Evolutionary conservation across 2,888 invertebrate genomes (phyloP).

Genomic region (Automeris io): DNA sequence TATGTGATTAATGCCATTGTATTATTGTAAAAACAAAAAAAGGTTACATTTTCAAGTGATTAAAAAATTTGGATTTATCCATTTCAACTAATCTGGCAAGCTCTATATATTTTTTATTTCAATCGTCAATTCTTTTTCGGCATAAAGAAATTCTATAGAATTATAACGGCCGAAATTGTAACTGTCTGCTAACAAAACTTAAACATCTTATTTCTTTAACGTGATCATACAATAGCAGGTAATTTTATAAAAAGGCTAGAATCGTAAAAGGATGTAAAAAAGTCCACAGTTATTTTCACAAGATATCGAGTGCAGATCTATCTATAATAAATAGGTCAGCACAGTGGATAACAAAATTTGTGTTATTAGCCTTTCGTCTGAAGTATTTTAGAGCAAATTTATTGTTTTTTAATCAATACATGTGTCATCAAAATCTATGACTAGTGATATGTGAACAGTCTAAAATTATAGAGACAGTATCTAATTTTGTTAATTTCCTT

Average conservation of each 20-base stretch:
- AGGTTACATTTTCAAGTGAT: too few species aligned
- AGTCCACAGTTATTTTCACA: slow-evolving; percentile 46
- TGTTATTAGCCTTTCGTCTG: slow-evolving; percentile 63
- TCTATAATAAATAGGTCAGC: slow-evolving; percentile 71
- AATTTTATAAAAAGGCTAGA: slow-evolving; percentile 57
- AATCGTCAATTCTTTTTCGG: slow-evolving; percentile 35
- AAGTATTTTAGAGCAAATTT: slow-evolving; percentile 48
- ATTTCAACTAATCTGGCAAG: too few species aligned
- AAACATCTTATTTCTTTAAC: slow-evolving; percentile 47
- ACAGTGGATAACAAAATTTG: slow-evolving; percentile 36
- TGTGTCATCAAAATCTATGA: slow-evolving; percentile 30
- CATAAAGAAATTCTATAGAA: slow-evolving; percentile 74
- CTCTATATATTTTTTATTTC: slow-evolving; percentile 38
- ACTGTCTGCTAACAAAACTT: slow-evolving; percentile 68
- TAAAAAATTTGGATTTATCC: too few species aligned
- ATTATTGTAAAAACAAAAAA: too few species aligned
- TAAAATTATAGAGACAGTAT: slow-evolving; percentile 25
- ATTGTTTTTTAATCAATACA: slow-evolving; percentile 65
- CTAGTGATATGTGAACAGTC: slow-evolving; percentile 21
- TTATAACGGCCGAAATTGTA: slow-evolving; percentile 76
- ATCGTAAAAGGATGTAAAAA: slow-evolving; percentile 50
- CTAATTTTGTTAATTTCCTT: not conserved
- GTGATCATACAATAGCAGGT: slow-evolving; percentile 65
- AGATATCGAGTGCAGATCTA: slow-evolving; percentile 46
- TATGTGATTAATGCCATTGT: too few species aligned